A percentile compares a stretch with the other conserved stretches of the same genome.
These are phyloP conservation scores for Pygoscelis antarcticus DNA, from an alignment of 2,113 vertebrate species.

Conservation along the genomic window DNA sequence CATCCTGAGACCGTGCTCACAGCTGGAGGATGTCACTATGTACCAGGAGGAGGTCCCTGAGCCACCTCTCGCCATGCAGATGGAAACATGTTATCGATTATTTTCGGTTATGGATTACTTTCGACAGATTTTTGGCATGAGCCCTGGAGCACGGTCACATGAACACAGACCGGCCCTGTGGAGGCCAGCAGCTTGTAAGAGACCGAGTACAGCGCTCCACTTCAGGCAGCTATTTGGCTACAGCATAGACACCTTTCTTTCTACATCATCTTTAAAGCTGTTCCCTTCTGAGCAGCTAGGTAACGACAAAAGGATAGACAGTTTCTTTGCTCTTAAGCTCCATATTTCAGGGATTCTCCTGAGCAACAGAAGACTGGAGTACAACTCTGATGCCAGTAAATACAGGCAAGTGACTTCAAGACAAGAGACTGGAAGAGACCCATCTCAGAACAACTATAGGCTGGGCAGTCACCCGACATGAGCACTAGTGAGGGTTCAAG, in stretches of 20 bases:
- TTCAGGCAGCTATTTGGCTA: neutral
- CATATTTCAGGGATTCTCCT: neutral
- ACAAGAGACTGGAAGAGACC: neutral
- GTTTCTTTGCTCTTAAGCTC: neutral
- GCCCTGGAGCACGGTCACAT: neutral
- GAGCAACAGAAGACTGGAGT: neutral
- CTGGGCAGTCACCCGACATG: neutral
- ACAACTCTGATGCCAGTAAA: neutral
- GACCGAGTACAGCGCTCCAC: rapidly evolving
- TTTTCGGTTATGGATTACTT: neutral
- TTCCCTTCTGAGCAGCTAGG: neutral
- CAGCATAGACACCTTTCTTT: neutral
- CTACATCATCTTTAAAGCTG: neutral
- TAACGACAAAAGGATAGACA: neutral
- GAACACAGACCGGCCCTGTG: rapidly evolving
- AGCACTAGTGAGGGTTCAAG: neutral
- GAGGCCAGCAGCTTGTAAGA: neutral
- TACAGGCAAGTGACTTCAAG: neutral
- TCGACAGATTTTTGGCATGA: neutral
- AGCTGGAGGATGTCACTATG: neutral
- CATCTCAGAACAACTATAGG: neutral
- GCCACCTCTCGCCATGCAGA: rapidly evolving
- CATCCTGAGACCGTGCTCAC: neutral
- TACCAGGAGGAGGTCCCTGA: neutral
- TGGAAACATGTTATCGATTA: neutral